Percentiles rank a stretch among this genome's conserved stretches.
Evolutionary conservation across 2,113 vertebrate species (phyloP).

Genomic region (Dolichotis patagonum): DNA sequence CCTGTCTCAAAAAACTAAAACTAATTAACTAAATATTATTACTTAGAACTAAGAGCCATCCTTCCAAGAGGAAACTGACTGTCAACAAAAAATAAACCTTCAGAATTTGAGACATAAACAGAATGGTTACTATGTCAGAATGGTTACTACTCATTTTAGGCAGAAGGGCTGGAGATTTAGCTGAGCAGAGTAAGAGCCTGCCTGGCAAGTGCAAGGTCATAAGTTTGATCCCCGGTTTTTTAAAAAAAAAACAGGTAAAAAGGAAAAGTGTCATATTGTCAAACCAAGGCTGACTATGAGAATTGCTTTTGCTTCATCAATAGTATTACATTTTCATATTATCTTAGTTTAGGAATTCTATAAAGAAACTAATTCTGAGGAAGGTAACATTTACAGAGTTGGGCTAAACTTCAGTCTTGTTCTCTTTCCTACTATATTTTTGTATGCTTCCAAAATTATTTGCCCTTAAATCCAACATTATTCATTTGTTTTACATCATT

Average conservation of each 20-base stretch:
- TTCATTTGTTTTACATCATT: neutral
- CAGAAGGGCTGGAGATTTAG: neutral
- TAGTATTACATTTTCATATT: neutral
- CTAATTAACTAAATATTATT: neutral
- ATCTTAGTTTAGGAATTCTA: neutral
- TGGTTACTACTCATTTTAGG: too few relatives aligned
- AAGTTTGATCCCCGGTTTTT: too few relatives aligned
- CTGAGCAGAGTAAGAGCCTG: too few relatives aligned
- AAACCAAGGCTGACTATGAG: neutral
- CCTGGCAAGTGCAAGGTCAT: too few relatives aligned
- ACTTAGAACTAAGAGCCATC: neutral
- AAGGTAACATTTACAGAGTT: neutral
- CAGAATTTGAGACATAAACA: neutral
- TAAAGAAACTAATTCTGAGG: neutral
- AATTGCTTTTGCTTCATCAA: neutral
- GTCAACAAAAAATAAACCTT: neutral
- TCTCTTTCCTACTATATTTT: neutral
- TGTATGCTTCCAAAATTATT: neutral
- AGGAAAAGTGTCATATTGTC: too few relatives aligned
- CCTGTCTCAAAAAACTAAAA: neutral
- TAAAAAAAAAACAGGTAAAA: neutral
- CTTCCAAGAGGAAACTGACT: constrained; percentile 9
- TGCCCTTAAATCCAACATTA: neutral
- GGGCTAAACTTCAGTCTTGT: neutral
- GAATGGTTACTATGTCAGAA: neutral